Base-by-base conservation (phyloP, 2,888 invertebrate genomes). In the Liodrosophila aerea region DNA sequence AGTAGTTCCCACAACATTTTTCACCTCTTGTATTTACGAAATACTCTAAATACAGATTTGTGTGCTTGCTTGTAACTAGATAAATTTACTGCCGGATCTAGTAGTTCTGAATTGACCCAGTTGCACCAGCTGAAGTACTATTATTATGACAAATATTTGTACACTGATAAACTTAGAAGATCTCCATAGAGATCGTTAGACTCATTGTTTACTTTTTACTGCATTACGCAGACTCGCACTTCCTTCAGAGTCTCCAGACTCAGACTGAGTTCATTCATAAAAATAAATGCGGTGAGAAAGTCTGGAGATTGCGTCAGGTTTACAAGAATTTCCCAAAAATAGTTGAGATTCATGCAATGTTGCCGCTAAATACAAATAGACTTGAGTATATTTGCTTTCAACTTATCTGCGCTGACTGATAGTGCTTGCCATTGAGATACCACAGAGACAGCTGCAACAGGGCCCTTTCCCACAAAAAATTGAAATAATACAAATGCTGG, bases 141-240 rank as follows among this genome's bases (percentile, higher is more conserved):
- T 63, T 59, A 69, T 69, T 52, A 50, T 51, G 13, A 39, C 49
- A 62, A 85, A 81, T 84, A 82, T 80, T 80, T 68, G 54, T 40
- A 12, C 11, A 4, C 16, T 65, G 80, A 84, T 80, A 80, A 74
- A 70, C 67, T 54, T 45, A 7, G 43, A 29, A 63, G 51, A 57
- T 58, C 60, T 76, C 27, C 46, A 49, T 62, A 51, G 46, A 31
- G 36, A 36, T 49, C 39, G 61, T 67, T 12, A 39, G 59, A 52
- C 16, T 34, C n/a, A 29, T 53, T 85, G 65, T 85, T 81, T 81
- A 67, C 60, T 63, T 86, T 73, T 87, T 74, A 87, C 87, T 71
- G 86, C 77, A 86, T 87, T 88, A 87, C 87, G 88, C 87, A 85
- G 71, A 73, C 84, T 85, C 80, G 73, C 76, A 86, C 86, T 85